Percentiles rank a stretch among this genome's conserved stretches.
Conservation (phyloP, 2,888 invertebrate genomes). For the Agrypnus murinus region DNA sequence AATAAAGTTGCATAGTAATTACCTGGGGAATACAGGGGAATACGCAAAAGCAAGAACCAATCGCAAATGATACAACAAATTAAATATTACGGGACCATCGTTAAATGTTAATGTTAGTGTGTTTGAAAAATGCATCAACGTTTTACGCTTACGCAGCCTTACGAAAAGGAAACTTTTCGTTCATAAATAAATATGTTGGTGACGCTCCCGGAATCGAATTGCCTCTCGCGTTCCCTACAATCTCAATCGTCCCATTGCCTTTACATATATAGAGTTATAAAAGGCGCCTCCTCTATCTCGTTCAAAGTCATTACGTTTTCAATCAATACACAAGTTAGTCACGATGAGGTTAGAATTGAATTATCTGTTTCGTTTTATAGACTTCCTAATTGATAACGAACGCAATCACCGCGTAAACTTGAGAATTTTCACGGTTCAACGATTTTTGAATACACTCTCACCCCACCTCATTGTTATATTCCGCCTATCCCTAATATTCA, state of each 20-base stretch:
- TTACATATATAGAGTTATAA: constrained; percentile 45
- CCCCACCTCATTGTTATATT: constrained; percentile 15
- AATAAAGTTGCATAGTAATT: too few species aligned
- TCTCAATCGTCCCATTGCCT: constrained; percentile 44
- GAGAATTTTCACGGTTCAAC: constrained; percentile 33
- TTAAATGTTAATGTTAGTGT: constrained; percentile 32
- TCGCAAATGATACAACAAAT: constrained; percentile 9
- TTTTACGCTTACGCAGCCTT: constrained; percentile 48
- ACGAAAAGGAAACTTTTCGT: constrained; percentile 50
- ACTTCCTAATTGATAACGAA: constrained; percentile 42
- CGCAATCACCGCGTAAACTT: constrained; percentile 34
- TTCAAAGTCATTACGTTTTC: constrained; percentile 51
- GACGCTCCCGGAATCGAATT: constrained; percentile 56
- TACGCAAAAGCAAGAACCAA: neutral
- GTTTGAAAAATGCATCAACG: constrained; percentile 48
- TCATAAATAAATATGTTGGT: constrained; percentile 57
- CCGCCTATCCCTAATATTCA: constrained; percentile 20
- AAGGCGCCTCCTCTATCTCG: constrained; percentile 31
- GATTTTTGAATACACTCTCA: constrained; percentile 26
- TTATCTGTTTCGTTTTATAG: constrained; percentile 51
- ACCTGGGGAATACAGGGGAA: too few species aligned
- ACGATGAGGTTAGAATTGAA: constrained; percentile 55
- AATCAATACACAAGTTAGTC: constrained; percentile 48
- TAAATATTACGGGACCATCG: constrained; percentile 1
- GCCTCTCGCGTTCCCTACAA: constrained; percentile 52